phyloP scores from a whole-genome alignment of 2,113 vertebrate genomes.

The Pangasianodon hypophthalmus region DNA sequence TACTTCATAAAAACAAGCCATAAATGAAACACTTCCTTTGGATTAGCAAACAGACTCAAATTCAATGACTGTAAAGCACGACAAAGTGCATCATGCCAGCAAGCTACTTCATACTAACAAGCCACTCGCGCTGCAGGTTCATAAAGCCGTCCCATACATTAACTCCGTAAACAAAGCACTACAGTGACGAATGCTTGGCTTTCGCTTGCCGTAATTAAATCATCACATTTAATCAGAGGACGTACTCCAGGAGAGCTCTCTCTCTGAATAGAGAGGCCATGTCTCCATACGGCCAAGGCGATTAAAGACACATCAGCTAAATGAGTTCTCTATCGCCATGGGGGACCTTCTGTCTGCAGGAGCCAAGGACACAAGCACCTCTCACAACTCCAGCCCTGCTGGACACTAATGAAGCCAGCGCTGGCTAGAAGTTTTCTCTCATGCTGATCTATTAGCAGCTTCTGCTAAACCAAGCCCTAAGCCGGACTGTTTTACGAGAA shows the following conservation, averaged over 20 bases:
- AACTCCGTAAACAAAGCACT: conserved; percentile 40
- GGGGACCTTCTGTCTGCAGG: conserved; percentile 48
- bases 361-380: conserved; percentile 53
- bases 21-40: conserved; percentile 13
- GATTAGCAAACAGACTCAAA: neutral
- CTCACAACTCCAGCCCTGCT: conserved; percentile 46
- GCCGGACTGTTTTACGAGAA: neutral
- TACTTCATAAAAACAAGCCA: neutral
- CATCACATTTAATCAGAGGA: conserved; percentile 42
- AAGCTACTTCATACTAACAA: conserved; percentile 19
- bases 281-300: conserved; percentile 49
- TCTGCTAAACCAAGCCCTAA: conserved; percentile 19
- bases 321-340: conserved; percentile 42
- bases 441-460: conserved; percentile 38
- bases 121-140: conserved; percentile 17
- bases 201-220: conserved; percentile 36
- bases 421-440: conserved; percentile 25
- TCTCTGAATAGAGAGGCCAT: conserved; percentile 15
- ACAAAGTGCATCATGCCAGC: conserved; percentile 8
- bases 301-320: conserved; percentile 56
- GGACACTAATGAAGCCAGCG: conserved; percentile 46
- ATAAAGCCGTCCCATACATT: conserved; percentile 38
- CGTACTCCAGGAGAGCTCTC: conserved; percentile 34
- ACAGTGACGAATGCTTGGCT: conserved; percentile 29
- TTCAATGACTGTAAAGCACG: neutral